A percentile compares a stretch with the other conserved stretches of the same genome.
phyloP scores from a whole-genome alignment of 2,113 vertebrate genomes.

The Nansenia antarctica region DNA sequence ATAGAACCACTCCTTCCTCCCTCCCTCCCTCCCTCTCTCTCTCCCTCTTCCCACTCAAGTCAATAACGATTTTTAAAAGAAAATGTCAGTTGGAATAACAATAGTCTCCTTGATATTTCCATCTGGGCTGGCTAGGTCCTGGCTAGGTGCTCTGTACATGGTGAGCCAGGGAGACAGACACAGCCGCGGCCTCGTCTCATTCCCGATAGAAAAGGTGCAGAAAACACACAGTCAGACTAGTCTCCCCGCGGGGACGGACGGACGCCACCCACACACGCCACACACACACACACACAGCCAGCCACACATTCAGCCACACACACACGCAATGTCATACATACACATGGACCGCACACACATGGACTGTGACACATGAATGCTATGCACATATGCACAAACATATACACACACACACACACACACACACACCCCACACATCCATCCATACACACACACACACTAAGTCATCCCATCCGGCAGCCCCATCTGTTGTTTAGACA shows the following conservation, averaged over 20 bases:
- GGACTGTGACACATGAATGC: neutral
- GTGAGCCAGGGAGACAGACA: constrained; percentile 16
- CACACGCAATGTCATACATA: constrained; percentile 47
- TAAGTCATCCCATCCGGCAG: constrained; percentile 39
- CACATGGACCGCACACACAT: constrained; percentile 14
- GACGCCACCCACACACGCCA: neutral
- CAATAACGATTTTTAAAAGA: constrained; percentile 36
- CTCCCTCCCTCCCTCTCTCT: neutral
- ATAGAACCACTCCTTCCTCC: neutral
- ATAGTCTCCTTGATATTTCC: constrained; percentile 49
- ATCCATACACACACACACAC: constrained; percentile 10
- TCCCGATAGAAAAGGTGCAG: constrained; percentile 58
- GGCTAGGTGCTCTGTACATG: constrained; percentile 7
- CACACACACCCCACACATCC: constrained; percentile 3
- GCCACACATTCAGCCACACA: constrained; percentile 31
- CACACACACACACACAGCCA: constrained; percentile 25
- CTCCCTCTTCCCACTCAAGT: constrained; percentile 26
- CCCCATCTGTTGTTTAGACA: constrained; percentile 53
- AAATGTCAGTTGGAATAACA: constrained; percentile 38
- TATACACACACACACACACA: constrained; percentile 4
- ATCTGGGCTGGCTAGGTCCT: constrained; percentile 36
- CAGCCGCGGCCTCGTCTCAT: constrained; percentile 26
- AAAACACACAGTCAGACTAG: constrained; percentile 31
- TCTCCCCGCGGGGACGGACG: neutral
- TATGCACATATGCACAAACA: constrained; percentile 2